Evolutionary conservation across 2,888 invertebrate species (phyloP), one percentile per base, ranked within the genome.

Genomic region (Drosophila antonietae): DNA sequence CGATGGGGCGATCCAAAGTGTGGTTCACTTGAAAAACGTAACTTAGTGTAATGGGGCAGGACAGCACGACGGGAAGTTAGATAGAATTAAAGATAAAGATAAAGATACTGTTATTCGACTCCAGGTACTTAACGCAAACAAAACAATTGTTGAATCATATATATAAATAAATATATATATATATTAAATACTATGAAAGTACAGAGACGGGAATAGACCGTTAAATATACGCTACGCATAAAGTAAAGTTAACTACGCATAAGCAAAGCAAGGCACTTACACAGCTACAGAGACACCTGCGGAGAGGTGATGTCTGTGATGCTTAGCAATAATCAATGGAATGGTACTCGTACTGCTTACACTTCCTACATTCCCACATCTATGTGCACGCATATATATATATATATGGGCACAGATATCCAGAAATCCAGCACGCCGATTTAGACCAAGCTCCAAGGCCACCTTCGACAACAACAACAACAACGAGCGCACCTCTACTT

Each of bases 11-110:
- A 84, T 79, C 73, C 80, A 78, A 85, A 85, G 84, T 89, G 88
- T 89, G 83, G 88, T 88, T 77, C 90, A 90, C 91, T 90, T 91
- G 79, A 88, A 91, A 78, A 78, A 81, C 75, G 75, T 69, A 78
- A 84, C 73, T 84, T 86, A 88, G 83, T 68, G 59, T 78, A 83
- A 83, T 74, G 75, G 66, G 79, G 75, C 66, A 8, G 28, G 80
- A 64, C 69, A 73, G 70, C 68, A 56, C 70, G 51, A 53, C 74
- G 51, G 69, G 66, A 61, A 52, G 49, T 63, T 58, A 65, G 51
- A 41, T 69, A 71, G 74, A 61, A 59, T 65, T 61, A 80, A 78
- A 58, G 23, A 23, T 57, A 65, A 44, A 65, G 44, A n/a, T 52
- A 44, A 37, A 68, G 35, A 59, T 49, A 68, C 15, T 35, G 52